phyloP scores from a whole-genome alignment of 2,888 invertebrate species.

The Teinopalpus imperialis region DNA sequence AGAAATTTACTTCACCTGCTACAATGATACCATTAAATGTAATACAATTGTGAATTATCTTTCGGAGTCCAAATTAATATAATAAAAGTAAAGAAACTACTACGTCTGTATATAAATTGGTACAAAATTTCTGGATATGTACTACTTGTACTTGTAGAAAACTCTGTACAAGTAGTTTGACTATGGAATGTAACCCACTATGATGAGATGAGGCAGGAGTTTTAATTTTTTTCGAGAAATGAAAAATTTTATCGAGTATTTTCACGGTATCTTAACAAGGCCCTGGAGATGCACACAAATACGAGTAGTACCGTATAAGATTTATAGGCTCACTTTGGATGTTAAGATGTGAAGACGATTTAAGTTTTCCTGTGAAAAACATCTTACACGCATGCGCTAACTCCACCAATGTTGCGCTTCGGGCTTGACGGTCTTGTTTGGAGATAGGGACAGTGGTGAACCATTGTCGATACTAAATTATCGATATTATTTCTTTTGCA shows the following conservation, averaged over 20 bases:
- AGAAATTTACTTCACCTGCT: too few relatives aligned
- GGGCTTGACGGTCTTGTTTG: slow-evolving; percentile 10
- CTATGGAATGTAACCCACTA: too few relatives aligned
- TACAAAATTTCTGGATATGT: too few relatives aligned
- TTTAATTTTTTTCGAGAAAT: too few relatives aligned
- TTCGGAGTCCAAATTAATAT: too few relatives aligned
- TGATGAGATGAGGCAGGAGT: too few relatives aligned
- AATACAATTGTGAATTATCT: too few relatives aligned
- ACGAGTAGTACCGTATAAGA: slow-evolving; percentile 15
- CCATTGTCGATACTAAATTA: slow-evolving; percentile 7
- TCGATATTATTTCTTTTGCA: slow-evolving; percentile 1
- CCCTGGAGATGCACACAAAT: slow-evolving; percentile 10
- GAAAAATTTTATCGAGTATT: background rate
- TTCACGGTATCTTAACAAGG: slow-evolving; percentile 3
- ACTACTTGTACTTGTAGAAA: too few relatives aligned
- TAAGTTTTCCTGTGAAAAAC: slow-evolving; percentile 26
- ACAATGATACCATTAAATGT: too few relatives aligned
- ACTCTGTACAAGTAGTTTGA: too few relatives aligned
- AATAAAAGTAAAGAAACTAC: too few relatives aligned
- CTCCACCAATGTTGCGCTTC: slow-evolving; percentile 22
- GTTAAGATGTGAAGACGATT: slow-evolving; percentile 22
- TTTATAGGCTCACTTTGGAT: slow-evolving; percentile 20
- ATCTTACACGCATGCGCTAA: slow-evolving; percentile 21
- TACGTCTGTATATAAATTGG: too few relatives aligned
- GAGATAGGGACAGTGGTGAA: slow-evolving; percentile 10